These are phyloP conservation scores for Gasterosteus nipponicus DNA, from an alignment of 2,113 vertebrate species.

Conservation along the genomic window DNA sequence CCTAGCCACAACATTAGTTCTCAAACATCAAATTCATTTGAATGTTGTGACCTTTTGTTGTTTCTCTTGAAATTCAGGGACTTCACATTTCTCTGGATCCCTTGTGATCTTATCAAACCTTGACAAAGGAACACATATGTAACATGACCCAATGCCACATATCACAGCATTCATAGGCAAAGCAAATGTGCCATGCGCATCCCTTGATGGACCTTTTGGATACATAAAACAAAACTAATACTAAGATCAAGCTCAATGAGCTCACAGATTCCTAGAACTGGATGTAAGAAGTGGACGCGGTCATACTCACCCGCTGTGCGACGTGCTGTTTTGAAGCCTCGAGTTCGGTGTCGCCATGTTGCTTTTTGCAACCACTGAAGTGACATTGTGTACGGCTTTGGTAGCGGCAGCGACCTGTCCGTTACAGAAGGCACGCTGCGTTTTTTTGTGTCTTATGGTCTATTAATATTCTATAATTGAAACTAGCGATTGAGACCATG, in stretches of 20 bases:
- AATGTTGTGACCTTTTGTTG: too few relatives aligned
- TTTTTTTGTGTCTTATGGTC: too few relatives aligned
- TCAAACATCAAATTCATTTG: neutral
- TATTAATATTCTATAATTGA: too few relatives aligned
- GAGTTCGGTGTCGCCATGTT: neutral
- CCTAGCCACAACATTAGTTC: neutral
- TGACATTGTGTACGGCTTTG: neutral
- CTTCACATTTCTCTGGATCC: neutral
- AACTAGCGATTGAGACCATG: too few relatives aligned
- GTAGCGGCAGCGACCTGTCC: neutral
- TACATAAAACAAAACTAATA: neutral
- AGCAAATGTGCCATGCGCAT: neutral
- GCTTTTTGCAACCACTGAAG: neutral
- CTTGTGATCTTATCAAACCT: neutral
- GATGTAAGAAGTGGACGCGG: too few relatives aligned
- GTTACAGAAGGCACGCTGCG: neutral
- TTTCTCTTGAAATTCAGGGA: neutral
- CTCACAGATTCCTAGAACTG: too few relatives aligned
- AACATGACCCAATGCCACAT: neutral
- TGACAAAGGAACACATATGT: neutral
- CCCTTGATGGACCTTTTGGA: neutral
- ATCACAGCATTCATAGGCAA: neutral
- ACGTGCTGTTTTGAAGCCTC: too few relatives aligned
- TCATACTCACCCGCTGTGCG: too few relatives aligned
- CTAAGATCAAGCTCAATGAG: too few relatives aligned